Conservation (phyloP, 2,113 vertebrate species). For the Hyaena hyaena region DNA sequence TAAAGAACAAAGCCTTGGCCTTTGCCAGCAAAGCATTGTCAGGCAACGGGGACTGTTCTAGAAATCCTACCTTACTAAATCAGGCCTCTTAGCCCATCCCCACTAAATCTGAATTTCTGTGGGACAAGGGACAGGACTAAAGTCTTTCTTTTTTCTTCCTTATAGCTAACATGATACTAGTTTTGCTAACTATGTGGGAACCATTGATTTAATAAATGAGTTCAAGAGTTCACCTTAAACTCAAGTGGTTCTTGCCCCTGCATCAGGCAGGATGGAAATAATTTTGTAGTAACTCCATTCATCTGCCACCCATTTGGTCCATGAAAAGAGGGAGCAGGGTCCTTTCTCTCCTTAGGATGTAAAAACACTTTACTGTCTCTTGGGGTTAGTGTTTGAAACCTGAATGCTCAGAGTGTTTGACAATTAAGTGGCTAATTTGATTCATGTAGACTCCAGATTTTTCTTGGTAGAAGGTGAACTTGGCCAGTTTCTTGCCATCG, state of each 20-base stretch:
- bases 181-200: neutral
- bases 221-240: neutral
- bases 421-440: neutral
- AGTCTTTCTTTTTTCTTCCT: neutral
- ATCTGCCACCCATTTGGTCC: neutral
- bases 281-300: neutral
- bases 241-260: neutral
- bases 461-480: neutral
- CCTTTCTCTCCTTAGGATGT: neutral
- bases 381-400: neutral
- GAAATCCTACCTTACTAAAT: neutral
- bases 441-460: neutral
- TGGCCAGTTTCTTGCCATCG: neutral
- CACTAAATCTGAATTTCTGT: neutral
- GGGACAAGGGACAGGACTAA: too few species aligned
- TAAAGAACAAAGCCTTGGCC: neutral
- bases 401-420: neutral
- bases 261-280: neutral
- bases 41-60: rapidly evolving
- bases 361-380: neutral
- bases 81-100: neutral
- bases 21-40: neutral
- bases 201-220: neutral
- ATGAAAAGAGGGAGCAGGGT: neutral
- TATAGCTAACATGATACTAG: neutral